phyloP scores from a whole-genome alignment of 1,140 invertebrate genomes.

The Phocides pigmalion region DNA sequence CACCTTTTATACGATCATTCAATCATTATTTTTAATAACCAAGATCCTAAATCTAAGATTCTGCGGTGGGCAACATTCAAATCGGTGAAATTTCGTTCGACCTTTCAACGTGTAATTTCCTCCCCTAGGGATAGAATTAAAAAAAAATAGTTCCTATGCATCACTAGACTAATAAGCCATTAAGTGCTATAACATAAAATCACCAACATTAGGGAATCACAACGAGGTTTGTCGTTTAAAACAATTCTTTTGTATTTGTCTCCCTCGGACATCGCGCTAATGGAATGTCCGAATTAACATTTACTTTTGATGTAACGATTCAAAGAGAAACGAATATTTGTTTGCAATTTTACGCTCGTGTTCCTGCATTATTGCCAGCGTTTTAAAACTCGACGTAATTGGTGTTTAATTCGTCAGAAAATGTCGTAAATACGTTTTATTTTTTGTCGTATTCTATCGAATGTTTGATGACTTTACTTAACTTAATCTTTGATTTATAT shows the following conservation, averaged over 20 bases:
- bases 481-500: too few species aligned
- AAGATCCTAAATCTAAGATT: too few species aligned
- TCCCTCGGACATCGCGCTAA: constrained; percentile 22
- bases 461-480: too few species aligned
- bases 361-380: constrained; percentile 19
- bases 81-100: too few species aligned
- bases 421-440: constrained; percentile 4
- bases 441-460: not conserved
- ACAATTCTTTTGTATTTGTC: constrained; percentile 30
- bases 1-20: too few species aligned
- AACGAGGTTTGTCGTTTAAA: constrained; percentile 30
- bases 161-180: not conserved
- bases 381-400: constrained; percentile 15
- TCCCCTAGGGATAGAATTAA: too few species aligned
- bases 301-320: constrained; percentile 38
- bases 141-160: too few species aligned
- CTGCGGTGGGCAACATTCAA: too few species aligned
- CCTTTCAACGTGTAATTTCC: too few species aligned
- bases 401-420: constrained; percentile 12
- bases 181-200: not conserved
- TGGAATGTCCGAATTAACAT: constrained; percentile 40
- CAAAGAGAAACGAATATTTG: constrained; percentile 38
- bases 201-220: constrained; percentile 4
- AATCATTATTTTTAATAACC: too few species aligned
- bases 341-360: constrained; percentile 28